phyloP scores from a whole-genome alignment of 2,888 invertebrate species.

The Phyto melanocephala region DNA sequence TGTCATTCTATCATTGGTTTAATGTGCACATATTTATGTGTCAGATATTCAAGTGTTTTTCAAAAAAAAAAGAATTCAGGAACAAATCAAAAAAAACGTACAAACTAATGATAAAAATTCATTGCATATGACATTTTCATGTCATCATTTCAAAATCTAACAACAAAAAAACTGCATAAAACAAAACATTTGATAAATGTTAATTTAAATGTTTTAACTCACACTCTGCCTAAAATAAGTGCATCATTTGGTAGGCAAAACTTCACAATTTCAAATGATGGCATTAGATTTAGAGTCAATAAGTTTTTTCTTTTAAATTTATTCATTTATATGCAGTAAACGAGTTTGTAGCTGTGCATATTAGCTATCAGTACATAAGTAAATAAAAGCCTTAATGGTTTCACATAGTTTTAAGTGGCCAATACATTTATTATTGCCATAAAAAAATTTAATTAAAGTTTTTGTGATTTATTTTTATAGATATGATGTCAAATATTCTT shows the following conservation, averaged over 20 bases:
- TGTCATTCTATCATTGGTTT: not conserved
- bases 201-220: slow-evolving; percentile 20
- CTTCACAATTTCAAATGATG: slow-evolving; percentile 10
- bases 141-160: slow-evolving; percentile 56
- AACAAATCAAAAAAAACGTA: not conserved
- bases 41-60: slow-evolving; percentile 47
- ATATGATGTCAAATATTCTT: slow-evolving; percentile 6
- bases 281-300: slow-evolving; percentile 14
- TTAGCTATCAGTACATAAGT: not conserved
- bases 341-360: no score
- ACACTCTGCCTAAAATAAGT: slow-evolving; percentile 16
- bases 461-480: slow-evolving; percentile 23
- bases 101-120: slow-evolving; percentile 45
- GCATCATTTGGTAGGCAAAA: slow-evolving; percentile 13
- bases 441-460: slow-evolving; percentile 41
- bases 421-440: slow-evolving; percentile 22
- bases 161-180: slow-evolving; percentile 3
- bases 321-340: no score
- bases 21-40: slow-evolving; percentile 52
- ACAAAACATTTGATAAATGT: slow-evolving; percentile 34
- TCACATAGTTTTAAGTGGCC: not conserved
- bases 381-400: not conserved
- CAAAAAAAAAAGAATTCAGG: not conserved
- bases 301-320: not conserved
- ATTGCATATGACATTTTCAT: slow-evolving; percentile 57